Percentiles rank a stretch among this genome's conserved stretches.
Conservation (phyloP, 2,888 invertebrate genomes). For the Cartodere bifasciata region DNA sequence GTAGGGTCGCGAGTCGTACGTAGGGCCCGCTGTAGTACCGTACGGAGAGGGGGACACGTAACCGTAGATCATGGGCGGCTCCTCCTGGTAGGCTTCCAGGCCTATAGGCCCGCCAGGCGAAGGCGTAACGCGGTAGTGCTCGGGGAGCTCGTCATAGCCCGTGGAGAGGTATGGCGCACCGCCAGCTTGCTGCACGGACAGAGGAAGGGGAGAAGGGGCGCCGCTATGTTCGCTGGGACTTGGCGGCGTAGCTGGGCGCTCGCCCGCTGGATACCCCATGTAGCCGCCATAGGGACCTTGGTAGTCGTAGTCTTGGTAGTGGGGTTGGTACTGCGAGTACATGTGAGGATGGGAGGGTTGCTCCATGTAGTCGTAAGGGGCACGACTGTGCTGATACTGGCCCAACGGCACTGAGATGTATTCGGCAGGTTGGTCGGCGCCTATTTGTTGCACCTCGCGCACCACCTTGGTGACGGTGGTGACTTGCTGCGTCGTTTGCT, state of each 20-base stretch:
- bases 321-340: constrained; percentile 38
- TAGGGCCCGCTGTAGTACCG: constrained; percentile 37
- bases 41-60: constrained; percentile 53
- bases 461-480: constrained; percentile 60
- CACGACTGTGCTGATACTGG: constrained; percentile 29
- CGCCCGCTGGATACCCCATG: constrained; percentile 35
- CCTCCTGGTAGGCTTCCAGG: constrained; percentile 51
- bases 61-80: constrained; percentile 49
- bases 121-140: constrained; percentile 50
- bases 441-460: constrained; percentile 47
- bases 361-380: constrained; percentile 35
- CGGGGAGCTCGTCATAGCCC: constrained; percentile 53
- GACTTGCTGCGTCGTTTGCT: constrained; percentile 57
- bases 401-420: constrained; percentile 40
- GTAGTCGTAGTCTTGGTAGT: constrained; percentile 46
- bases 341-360: constrained; percentile 35
- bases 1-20: constrained; percentile 39
- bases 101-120: constrained; percentile 46
- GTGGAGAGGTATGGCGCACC: constrained; percentile 45
- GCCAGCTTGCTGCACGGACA: constrained; percentile 32
- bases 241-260: constrained; percentile 39
- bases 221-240: constrained; percentile 44
- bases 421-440: constrained; percentile 42
- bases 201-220: constrained; percentile 40
- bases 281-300: constrained; percentile 37